Evolutionary conservation across 2,888 invertebrate species (phyloP), one percentile per base, ranked within the genome.

Genomic region (Schizaphis graminum): DNA sequence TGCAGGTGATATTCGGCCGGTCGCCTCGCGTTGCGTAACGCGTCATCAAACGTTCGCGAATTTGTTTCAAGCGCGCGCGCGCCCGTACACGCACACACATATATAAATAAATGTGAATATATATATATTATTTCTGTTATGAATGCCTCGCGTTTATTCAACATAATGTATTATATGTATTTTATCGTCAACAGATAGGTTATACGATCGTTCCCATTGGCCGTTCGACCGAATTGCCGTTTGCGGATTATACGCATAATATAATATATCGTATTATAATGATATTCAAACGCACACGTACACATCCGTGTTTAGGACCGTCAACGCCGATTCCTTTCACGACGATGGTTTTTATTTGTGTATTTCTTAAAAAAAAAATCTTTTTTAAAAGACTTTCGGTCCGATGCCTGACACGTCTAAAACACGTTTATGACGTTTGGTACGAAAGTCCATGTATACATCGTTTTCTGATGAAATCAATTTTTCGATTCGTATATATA

Each of bases 1-100:
- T 84, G 44, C 88, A 88, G 88, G 67, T 53, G 88, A 93, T 89
- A 77, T 92, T 92, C 88, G 92, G 87, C 92, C 87, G 92, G 35
- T 92, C 91, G 91, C 44, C 89, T 44, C 28, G 49, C 67, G 77
- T 89, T 77, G 88, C 88, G 77, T 93, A 88, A 93, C 91, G 49
- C 77, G 90, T 35, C 47, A 49, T 87, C 86, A 86, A 44, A 87
- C 47, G 87, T 87, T 67, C 88, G 92, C 88, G 67, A 49, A 67
- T 87, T 87, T 53, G 67, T 92, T 88, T 88, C 61, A 67, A 87
- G 86, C 57, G 56, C 57, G 11, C 57, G 11, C 87, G 47, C 28
- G 11, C 28, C 0, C 26, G 11, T 10, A 5, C 47, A 28, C 86
- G 28, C 47, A 47, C 44, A 47, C 44, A 86, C 44, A 86, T 44